Evolutionary conservation across 2,797 vertebrate genomes (phyloP), one percentile per base, ranked within the genome.

Genomic region (Phalloptychus januarius): DNA sequence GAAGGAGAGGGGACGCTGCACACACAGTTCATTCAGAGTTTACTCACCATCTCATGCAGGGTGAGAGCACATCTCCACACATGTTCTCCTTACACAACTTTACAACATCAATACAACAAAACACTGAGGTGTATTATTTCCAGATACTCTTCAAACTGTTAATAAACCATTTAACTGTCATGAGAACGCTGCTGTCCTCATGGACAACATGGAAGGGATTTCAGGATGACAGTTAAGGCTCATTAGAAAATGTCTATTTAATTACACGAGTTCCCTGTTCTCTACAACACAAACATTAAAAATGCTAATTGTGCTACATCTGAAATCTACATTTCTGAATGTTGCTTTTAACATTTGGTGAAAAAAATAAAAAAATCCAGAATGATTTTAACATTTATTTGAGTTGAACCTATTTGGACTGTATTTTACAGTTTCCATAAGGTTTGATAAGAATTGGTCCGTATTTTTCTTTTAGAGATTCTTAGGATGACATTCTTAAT

Each of bases 11-110:
- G 56, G 79, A 74, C 18, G 79, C 42, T 31, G 67, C 71, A 80
- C 89, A 81, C 44, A 65, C 36, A 61, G 85, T 85, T 63, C 76
- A 86, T 78, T 77, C 78, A 82, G 63, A 83, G 77, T 79, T 83
- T 72, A 76, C 58, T 52, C 81, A 65, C 58, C 75, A 67, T 56
- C 76, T 54, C 28, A 16, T 46, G 54, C 74, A 13, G 28, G 36
- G 31, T 5, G n/a, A 40, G 25, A 48, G 65, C 33, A 44, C n/a
- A 5, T 42, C 23, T n/a, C 13, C 63, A 40, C 40, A 5, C 36
- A 67, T 67, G 36, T 65, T 67, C 38, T 40, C 61, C 61, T 31
- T 11, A 38, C 63, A 12, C 23, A 0, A 7, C 36, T 67, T 13
- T 25, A 31, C 38, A 58, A 25, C 7, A 6, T 61, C 52, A 40